Conservation (phyloP, 1,140 invertebrate genomes). For the Trigoniulus corallinus region DNA sequence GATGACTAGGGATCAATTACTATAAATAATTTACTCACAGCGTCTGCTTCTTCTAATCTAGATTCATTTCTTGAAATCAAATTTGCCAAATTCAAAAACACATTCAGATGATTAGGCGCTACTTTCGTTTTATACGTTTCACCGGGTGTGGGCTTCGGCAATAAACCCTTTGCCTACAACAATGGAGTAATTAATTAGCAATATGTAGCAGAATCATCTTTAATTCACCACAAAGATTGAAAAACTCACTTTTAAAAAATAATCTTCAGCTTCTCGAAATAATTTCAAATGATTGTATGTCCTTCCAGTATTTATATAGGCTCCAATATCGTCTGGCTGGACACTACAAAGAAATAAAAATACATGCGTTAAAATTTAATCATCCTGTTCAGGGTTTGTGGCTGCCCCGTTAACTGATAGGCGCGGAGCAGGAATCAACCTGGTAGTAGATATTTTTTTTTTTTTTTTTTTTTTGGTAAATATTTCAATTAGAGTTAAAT, state of each 20-base stretch:
- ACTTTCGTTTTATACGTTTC: conserved; percentile 89
- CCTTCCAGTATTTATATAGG: conserved; percentile 89
- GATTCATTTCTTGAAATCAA: conserved; percentile 85
- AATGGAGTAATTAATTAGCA: conserved; percentile 12
- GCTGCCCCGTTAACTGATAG: too few relatives aligned
- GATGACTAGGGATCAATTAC: too few relatives aligned
- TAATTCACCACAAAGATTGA: background rate
- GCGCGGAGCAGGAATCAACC: too few relatives aligned
- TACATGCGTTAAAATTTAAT: background rate
- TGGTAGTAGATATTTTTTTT: too few relatives aligned
- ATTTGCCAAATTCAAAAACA: conserved; percentile 89
- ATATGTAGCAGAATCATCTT: background rate
- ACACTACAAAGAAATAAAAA: conserved; percentile 36
- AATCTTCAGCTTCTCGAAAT: conserved; percentile 78
- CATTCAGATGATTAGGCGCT: conserved; percentile 89
- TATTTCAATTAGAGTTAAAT: too few relatives aligned
- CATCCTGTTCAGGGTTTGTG: too few relatives aligned
- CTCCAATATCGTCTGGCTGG: conserved; percentile 87
- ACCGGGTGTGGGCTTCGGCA: conserved; percentile 79
- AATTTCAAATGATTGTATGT: conserved; percentile 83
- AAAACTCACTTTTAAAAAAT: conserved; percentile 52
- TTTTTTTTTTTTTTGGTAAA: too few relatives aligned
- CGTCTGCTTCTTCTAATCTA: conserved; percentile 79
- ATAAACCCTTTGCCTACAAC: conserved; percentile 67
- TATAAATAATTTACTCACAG: conserved; percentile 27